Evolutionary conservation across 2,888 invertebrate genomes (phyloP), one percentile per base, ranked within the genome.

Genomic region (Abrostola tripartita): DNA sequence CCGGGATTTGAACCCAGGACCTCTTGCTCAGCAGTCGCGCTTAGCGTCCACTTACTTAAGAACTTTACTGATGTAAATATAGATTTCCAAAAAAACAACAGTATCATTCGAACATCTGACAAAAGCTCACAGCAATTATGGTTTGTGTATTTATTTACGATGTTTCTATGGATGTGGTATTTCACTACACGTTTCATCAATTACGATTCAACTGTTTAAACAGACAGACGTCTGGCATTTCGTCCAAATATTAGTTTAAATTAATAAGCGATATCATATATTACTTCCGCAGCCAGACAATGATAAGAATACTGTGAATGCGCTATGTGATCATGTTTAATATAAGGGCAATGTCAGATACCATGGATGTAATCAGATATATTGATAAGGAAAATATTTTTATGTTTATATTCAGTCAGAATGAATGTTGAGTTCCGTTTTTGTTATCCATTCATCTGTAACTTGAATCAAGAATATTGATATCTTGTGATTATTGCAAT

Each of bases 281-380:
- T 78, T 83, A 87, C 85, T 89, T 92, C 92, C 92, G 92, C 81
- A 83, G 81, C 81, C 77, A 74, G 67, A 79, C 76, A 83, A 79
- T 78, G 90, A 92, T 92, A 92, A 91, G 83, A 82, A 71, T 80
- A 78, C 82, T 84, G 81, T 84, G 82, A 85, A 85, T 80, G 70
- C 74, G 75, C 74, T 73, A 65, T 72, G 69, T 79, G 78, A 83
- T 84, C 78, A 81, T 77, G 78, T 81, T 81, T 69, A 75, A 81
- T 81, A 74, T 85, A 88, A 90, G 93, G 92, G 90, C 92, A 93
- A 90, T 91, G 93, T 82, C 92, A 93, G 93, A 93, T 93, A 92
- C 72, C 81, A 81, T 82, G 68, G 71, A 83, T 86, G 80, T 88
- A 87, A 89, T 89, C 89, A 82, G 87, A 90, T 87, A 87, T 66